Evolutionary conservation across 2,888 invertebrate genomes (phyloP), one percentile per base, ranked within the genome.

Genomic region (Metellina segmentata): DNA sequence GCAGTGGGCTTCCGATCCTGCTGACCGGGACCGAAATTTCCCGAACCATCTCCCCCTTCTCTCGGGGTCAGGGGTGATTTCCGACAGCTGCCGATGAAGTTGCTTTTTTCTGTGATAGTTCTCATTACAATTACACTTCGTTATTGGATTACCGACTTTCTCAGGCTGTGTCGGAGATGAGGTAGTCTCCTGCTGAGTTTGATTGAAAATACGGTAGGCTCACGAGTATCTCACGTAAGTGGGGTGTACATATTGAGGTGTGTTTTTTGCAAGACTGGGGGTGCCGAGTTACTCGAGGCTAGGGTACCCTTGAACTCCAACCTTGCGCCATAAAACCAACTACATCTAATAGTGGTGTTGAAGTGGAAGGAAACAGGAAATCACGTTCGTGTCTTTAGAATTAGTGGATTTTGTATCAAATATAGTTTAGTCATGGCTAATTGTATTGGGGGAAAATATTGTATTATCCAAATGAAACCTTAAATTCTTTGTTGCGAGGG

Each of bases 1-100:
- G 78, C 90, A 72, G 69, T 13, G 51, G 75, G 91, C 87, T 87
- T 91, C 86, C 91, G 82, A 72, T 34, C 75, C 70, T 11, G 61
- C 81, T 78, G 87, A 88, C 81, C 88, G 81, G 88, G 74, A 81
- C 87, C 49, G 13, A 49, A 52, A 52, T 72, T 83, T 82, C 72
- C 13, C 7, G 7, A 82, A 49, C 6, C 4, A 71, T 7, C 70
- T n/a, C 52, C 49, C 70, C 20, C 8, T n/a, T 53, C 70, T 48
- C 71, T 19, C 13, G 72, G 52, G 82, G 77, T 82, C 52, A 83
- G 61, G 72, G 91, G 90, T 91, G 90, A 82, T 82, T 86, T 91
- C 90, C 90, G 86, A 81, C 91, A 91, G 87, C 91, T 91, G 91
- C 91, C 69, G 61, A 85, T 13, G 61, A 61, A 81, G 13, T 75